These are phyloP conservation scores for Aramus guarauna DNA, from an alignment of 2,113 vertebrate genomes.

Conservation along the genomic window DNA sequence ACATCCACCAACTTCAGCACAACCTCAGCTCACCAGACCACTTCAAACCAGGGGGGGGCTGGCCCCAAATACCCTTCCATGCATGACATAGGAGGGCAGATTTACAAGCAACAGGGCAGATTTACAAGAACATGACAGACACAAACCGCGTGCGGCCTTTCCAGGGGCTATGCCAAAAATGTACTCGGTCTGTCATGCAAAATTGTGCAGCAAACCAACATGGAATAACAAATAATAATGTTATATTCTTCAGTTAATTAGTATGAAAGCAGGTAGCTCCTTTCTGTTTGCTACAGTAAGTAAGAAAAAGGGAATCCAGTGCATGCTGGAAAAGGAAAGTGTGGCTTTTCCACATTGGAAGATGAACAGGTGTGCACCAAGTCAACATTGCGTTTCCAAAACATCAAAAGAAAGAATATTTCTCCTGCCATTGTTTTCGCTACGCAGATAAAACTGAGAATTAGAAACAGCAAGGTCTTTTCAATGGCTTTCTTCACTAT, in stretches of 20 bases:
- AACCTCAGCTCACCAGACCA: not conserved
- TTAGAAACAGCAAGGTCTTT: not conserved
- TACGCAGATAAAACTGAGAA: not conserved
- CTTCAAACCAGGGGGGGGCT: not conserved
- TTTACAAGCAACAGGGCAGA: not conserved
- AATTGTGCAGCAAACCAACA: not conserved
- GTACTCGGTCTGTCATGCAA: not conserved
- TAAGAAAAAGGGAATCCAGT: not conserved
- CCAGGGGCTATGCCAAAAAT: not conserved
- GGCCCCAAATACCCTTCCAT: not conserved
- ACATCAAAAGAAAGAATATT: not conserved
- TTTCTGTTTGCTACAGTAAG: not conserved
- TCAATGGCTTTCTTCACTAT: not conserved
- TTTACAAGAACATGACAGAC: not conserved
- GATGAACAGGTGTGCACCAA: no score
- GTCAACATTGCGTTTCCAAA: no score
- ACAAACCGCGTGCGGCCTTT: not conserved
- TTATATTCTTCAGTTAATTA: not conserved
- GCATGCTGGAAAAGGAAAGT: no score
- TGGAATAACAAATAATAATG: not conserved
- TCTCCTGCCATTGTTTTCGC: not conserved
- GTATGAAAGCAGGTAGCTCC: not conserved
- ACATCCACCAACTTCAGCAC: not conserved
- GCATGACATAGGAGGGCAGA: accelerated
- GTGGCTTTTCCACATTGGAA: no score